Conservation (phyloP, 2,797 vertebrate species). For the Gadopsis marmoratus region DNA sequence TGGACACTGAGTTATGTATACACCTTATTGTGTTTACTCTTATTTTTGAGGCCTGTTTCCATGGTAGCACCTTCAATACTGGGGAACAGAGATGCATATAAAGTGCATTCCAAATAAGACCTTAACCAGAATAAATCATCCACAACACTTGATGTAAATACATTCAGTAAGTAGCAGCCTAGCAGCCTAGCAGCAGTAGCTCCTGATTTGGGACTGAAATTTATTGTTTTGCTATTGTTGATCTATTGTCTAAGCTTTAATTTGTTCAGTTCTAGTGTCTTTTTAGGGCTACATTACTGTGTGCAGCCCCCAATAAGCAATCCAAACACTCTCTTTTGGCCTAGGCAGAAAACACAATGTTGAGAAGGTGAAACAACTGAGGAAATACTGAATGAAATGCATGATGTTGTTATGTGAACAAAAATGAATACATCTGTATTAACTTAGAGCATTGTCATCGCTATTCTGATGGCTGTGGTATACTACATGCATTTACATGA, state of each 20-base stretch:
- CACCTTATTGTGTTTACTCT: conserved; percentile 33
- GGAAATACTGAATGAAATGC: not conserved
- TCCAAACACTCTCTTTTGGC: not conserved
- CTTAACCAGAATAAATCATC: conserved; percentile 50
- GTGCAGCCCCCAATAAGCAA: not conserved
- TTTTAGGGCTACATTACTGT: conserved; percentile 22
- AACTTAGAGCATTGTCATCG: not conserved
- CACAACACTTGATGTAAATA: conserved; percentile 23
- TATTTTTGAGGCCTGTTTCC: conserved; percentile 39
- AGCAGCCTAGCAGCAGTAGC: conserved; percentile 7
- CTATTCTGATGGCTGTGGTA: not conserved
- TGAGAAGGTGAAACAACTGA: not conserved
- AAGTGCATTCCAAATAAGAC: conserved; percentile 40
- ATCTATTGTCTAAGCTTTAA: conserved; percentile 24
- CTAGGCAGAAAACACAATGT: not conserved
- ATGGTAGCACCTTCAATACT: conserved; percentile 34
- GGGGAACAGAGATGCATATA: conserved; percentile 31
- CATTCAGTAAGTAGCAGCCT: conserved; percentile 28
- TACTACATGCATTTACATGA: not conserved
- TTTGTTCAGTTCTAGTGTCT: conserved; percentile 21
- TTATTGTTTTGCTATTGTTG: conserved; percentile 27
- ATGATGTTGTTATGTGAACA: not conserved
- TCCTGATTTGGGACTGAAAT: conserved; percentile 27
- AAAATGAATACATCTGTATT: not conserved
- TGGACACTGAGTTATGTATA: conserved; percentile 28